Base-by-base conservation (phyloP, 2,888 invertebrate species). In the Zelleria hepariella region DNA sequence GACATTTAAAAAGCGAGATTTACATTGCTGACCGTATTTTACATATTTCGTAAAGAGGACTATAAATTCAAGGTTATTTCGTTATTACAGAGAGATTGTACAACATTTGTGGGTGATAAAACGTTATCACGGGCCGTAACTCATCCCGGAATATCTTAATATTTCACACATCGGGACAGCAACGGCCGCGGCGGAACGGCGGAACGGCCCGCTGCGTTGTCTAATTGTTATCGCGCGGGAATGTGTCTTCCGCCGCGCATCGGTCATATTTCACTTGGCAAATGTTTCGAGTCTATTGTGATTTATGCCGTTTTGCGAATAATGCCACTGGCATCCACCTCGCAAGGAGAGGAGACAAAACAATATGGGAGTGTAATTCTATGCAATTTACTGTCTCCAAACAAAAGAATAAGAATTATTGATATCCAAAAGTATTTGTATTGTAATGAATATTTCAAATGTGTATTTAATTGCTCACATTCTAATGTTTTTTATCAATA, bases 41-140 rank as follows among this genome's bases (percentile, higher is more conserved):
- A 72, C 69, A 68, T 70, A 76, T 82, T 84, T 80, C 77, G 80
- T 82, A 82, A 85, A 78, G 80, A 80, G 79, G 77, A 74, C 78
- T 70, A 82, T 83, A 84, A 83, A 82, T 82, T 82, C 72, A 78
- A 84, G 82, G 84, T 79, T 83, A 79, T 82, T 82, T 79, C 79
- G 82, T 82, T 85, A 82, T 81, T 77, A 78, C 80, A 68, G 73
- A 73, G 78, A 80, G 80, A 81, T 82, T 82, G 83, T 78, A 77
- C 78, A 77, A 78, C 78, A 74, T 75, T 77, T 73, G 80, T 73
- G 72, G 74, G 78, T 77, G 82, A 82, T 86, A 84, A 80, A 82
- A 75, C 74, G 72, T 77, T 83, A 84, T 84, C 84, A 77, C 68
- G 67, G 62, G 64, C 72, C 68, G 65, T 82, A 78, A 81, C 69